phyloP scores from a whole-genome alignment of 2,888 invertebrate genomes.

The Drosophila atripex region DNA sequence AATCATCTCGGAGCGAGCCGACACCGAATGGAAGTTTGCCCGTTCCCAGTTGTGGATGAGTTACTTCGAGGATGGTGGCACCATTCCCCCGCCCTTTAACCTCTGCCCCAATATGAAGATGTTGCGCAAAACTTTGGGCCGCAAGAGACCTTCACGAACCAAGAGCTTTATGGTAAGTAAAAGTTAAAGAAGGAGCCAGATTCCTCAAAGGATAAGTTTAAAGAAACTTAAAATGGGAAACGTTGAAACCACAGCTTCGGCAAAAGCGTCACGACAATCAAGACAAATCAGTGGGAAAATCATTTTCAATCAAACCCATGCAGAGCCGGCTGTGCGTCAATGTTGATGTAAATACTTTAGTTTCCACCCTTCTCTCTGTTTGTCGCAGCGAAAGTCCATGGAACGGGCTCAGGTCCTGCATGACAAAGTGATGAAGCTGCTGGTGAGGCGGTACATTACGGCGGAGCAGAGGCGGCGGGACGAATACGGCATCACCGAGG shows the following conservation, averaged over 20 bases:
- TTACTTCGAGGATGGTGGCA: conserved; percentile 96
- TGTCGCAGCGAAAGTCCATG: conserved; percentile 88
- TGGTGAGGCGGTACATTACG: conserved; percentile 95
- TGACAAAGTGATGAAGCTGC: conserved; percentile 93
- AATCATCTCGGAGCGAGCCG: conserved; percentile 97
- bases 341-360: conserved; percentile 8
- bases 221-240: not conserved
- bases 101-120: conserved; percentile 94
- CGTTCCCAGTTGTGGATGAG: conserved; percentile 98
- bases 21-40: conserved; percentile 99
- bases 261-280: conserved; percentile 27
- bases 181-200: not conserved
- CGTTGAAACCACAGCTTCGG: conserved; percentile 1
- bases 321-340: conserved; percentile 43
- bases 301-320: conserved; percentile 73
- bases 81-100: conserved; percentile 97
- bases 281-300: conserved; percentile 64
- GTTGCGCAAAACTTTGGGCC: conserved; percentile 85
- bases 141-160: conserved; percentile 84
- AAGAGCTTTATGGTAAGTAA: conserved; percentile 87
- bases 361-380: conserved; percentile 4
- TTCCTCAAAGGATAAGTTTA: not conserved
- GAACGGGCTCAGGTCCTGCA: conserved; percentile 90
- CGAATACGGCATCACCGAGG: conserved; percentile 96
- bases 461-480: conserved; percentile 94